phyloP scores from a whole-genome alignment of 2,797 vertebrate species.

The Acropternis orthonyx region DNA sequence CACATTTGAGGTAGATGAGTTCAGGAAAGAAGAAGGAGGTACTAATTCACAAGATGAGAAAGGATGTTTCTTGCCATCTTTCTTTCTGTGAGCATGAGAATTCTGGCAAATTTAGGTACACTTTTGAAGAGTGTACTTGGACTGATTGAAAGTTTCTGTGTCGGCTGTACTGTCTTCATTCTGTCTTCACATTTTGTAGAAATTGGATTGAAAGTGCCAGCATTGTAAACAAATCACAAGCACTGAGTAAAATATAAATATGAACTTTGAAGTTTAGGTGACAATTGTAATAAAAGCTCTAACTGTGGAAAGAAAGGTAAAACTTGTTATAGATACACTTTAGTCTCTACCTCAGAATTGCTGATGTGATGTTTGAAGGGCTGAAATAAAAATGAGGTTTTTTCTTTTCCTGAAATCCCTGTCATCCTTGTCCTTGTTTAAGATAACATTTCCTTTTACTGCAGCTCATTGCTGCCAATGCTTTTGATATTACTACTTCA shows the following conservation, averaged over 20 bases:
- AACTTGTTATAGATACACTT: neutral
- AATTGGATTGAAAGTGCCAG: neutral
- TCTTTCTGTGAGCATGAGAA: neutral
- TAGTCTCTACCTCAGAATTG: neutral
- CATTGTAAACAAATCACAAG: neutral
- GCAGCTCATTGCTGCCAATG: neutral
- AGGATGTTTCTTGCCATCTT: neutral
- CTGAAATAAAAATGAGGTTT: neutral
- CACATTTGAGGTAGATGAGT: neutral
- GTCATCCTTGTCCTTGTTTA: neutral
- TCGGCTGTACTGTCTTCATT: neutral
- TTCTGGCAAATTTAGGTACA: neutral
- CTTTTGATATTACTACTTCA: neutral
- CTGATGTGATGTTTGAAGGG: neutral
- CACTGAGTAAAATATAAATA: neutral
- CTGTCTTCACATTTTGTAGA: neutral
- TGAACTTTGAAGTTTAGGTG: neutral
- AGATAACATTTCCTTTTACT: neutral
- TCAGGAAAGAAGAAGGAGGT: neutral
- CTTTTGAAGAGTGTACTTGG: neutral
- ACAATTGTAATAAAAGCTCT: neutral
- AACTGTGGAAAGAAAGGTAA: neutral
- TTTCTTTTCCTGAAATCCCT: neutral
- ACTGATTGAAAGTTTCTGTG: neutral
- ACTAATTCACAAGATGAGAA: neutral